A percentile compares a stretch with the other conserved stretches of the same genome.
Evolutionary conservation across 1,140 invertebrate species (phyloP).

Genomic region (Ostrea denselamellosa): DNA sequence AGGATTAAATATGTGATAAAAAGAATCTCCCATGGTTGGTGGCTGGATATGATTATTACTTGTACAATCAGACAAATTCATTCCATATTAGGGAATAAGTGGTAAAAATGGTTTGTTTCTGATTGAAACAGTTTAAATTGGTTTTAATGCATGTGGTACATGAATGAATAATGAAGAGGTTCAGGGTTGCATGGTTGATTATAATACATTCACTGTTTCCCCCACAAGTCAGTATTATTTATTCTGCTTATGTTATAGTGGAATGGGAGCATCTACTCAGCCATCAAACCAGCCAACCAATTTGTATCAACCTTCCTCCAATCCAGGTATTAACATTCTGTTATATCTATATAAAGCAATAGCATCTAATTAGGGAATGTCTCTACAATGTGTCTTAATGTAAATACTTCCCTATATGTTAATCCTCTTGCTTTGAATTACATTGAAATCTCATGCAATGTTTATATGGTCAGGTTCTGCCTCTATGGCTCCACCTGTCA

Average conservation of each 20-base stretch:
- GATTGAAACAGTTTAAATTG: neutral
- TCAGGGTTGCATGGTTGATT: neutral
- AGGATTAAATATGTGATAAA: too few species aligned
- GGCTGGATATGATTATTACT: too few species aligned
- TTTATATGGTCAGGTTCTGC: neutral
- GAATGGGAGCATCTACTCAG: conserved; percentile 36
- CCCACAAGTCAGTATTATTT: neutral
- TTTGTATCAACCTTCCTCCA: neutral
- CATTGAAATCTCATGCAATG: neutral
- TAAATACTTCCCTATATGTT: neutral
- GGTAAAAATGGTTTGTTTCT: too few species aligned
- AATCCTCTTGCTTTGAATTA: neutral
- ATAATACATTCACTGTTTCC: neutral
- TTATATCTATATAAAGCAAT: neutral
- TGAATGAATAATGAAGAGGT: neutral
- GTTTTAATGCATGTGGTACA: neutral
- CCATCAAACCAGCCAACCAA: conserved; percentile 34
- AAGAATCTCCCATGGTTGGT: too few species aligned
- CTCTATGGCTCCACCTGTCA: neutral
- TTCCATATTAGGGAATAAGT: too few species aligned
- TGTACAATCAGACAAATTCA: too few species aligned
- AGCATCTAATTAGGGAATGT: neutral
- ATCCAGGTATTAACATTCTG: conserved; percentile 3
- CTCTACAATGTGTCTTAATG: neutral
- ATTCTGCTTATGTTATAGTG: conserved; percentile 20